These are phyloP conservation scores for Phrynosoma platyrhinos DNA, from an alignment of 2,113 vertebrate genomes.

Conservation along the genomic window DNA sequence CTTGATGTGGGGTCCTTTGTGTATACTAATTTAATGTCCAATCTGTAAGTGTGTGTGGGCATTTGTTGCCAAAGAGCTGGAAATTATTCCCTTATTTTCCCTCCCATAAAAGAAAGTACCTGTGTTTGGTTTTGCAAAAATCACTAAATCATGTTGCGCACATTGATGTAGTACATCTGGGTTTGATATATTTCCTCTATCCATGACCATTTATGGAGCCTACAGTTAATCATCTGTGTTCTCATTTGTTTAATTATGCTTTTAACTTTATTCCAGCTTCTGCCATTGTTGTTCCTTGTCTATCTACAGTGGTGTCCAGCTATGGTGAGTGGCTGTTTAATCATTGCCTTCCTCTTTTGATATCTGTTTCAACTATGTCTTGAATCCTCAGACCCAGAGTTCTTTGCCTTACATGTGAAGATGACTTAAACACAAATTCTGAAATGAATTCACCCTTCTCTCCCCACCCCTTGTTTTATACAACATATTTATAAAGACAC, in stretches of 20 bases:
- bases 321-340: constrained; percentile 82
- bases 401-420: too few relatives aligned
- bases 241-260: not conserved
- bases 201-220: too few relatives aligned
- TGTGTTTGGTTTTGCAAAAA: constrained; percentile 21
- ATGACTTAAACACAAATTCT: not conserved
- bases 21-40: too few relatives aligned
- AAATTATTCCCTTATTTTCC: too few relatives aligned
- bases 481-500: too few relatives aligned
- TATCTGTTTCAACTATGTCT: not conserved
- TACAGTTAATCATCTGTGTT: constrained; percentile 3
- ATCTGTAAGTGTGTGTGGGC: too few relatives aligned
- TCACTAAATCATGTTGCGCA: too few relatives aligned
- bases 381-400: not conserved
- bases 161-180: not conserved
- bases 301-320: constrained; percentile 90
- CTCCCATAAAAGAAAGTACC: not conserved
- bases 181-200: constrained; percentile 13
- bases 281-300: constrained; percentile 91
- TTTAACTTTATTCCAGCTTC: constrained; percentile 81
- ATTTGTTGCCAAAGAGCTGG: too few relatives aligned
- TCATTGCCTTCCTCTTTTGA: not conserved
- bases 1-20: too few relatives aligned
- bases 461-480: too few relatives aligned
- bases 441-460: not conserved